Evolutionary conservation across 2,797 vertebrate species (phyloP).

Genomic region (Enoplosus armatus): DNA sequence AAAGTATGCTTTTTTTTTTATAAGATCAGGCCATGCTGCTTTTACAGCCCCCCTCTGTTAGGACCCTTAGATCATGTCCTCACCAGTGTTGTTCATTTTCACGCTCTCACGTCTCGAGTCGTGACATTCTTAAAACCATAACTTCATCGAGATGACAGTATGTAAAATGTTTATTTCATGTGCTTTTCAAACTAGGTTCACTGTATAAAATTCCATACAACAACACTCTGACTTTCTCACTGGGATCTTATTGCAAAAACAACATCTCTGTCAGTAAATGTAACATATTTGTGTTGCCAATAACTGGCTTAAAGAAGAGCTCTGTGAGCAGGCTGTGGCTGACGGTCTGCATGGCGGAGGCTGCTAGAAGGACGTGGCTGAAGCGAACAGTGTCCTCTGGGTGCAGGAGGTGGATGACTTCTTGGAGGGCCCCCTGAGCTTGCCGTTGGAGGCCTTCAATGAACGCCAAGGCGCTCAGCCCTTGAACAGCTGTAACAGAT

Average conservation of each 20-base stretch:
- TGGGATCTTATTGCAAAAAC: constrained; percentile 68
- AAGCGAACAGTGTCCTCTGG: constrained; percentile 82
- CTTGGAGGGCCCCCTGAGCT: constrained; percentile 87
- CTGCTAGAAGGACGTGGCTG: constrained; percentile 81
- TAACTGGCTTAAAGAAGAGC: constrained; percentile 90
- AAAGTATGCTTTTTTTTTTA: background rate
- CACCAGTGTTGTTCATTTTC: background rate
- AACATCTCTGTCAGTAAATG: constrained; percentile 89
- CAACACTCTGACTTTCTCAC: background rate
- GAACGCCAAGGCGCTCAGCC: constrained; percentile 82
- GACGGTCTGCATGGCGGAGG: constrained; percentile 85
- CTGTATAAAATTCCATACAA: constrained; percentile 9
- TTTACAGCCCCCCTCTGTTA: background rate
- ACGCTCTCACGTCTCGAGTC: background rate
- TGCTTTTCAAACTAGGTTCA: background rate
- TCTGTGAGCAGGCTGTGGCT: constrained; percentile 84
- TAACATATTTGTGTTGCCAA: constrained; percentile 87
- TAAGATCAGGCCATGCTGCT: background rate
- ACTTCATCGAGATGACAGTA: background rate
- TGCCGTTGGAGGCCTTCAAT: constrained; percentile 87
- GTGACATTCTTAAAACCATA: background rate
- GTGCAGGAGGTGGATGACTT: constrained; percentile 83
- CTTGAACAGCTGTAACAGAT: constrained; percentile 82
- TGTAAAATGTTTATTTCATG: constrained; percentile 7
- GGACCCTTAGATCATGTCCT: background rate